Base-by-base conservation (phyloP, 2,113 vertebrate genomes). In the Morone chrysops region DNA sequence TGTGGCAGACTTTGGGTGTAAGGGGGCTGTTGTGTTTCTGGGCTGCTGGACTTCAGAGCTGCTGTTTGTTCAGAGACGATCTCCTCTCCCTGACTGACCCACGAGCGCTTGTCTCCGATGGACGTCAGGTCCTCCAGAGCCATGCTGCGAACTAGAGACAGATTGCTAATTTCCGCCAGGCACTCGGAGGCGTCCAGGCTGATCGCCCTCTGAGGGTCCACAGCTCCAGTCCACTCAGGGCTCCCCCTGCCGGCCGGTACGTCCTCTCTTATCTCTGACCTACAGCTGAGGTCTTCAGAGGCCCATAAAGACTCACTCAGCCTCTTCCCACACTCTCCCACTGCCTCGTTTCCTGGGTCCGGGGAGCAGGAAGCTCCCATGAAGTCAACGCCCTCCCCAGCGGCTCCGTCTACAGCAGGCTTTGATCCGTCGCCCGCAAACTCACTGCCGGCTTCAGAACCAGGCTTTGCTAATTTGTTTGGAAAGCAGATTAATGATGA, bases 41-140 rank as follows among this genome's bases (percentile, higher is more conserved):
- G 47, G 0, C 53, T 59, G 69, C 59, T 17, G 45, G 75, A 59
- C 36, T 38, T 41, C 4, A 36, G 36, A 61, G 76, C 59, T 0
- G 68, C 70, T 48, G 14, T 61, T 16, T 54, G 1, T 13, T 87
- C n/a, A 4, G 54, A 41, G 47, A 18, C 17, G 0, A 71, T 47
- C 40, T 75, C 82, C 78, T 72, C 75, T 3, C 47, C 77, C 5
- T 12, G 70, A 5, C 40, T 38, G 2, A 8, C 53, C 80, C 88
- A 78, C 54, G 2, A 4, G 38, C 47, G 14, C 48, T 47, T 84
- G 57, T 93, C 82, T 7, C 83, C 93, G 10, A 95, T 93, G 40
- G 87, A 68, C 0, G 92, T 94, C 36, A 95, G 90, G 79, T 95
- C 94, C 57, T 95, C 94, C 89, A 95, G 25, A 36, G 93, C 94